These are phyloP conservation scores for Rhodeus uyekii DNA, from an alignment of 2,797 vertebrate species.

Conservation along the genomic window DNA sequence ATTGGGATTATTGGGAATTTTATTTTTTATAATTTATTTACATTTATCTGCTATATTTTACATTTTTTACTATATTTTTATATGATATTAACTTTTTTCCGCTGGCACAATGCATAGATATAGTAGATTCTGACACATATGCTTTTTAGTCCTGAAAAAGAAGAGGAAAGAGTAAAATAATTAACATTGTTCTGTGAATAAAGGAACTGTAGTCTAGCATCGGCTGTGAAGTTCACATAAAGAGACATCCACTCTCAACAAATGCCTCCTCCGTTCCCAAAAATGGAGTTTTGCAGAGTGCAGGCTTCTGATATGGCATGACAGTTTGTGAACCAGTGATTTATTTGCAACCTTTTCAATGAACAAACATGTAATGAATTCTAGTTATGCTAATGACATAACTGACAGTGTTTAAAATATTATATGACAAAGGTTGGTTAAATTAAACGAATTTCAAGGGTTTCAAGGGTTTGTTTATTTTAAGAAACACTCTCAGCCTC, in stretches of 20 bases:
- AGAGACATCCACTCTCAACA: neutral
- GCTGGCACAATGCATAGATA: neutral
- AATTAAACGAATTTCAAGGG: neutral
- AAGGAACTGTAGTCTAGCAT: neutral
- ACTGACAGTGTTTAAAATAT: neutral
- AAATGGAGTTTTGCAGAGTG: slow-evolving; percentile 12
- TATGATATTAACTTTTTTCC: neutral
- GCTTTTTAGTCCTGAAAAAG: neutral
- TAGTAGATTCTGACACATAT: neutral
- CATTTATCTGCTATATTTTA: too few relatives aligned
- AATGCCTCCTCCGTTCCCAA: neutral
- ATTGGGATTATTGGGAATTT: neutral
- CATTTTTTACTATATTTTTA: too few relatives aligned
- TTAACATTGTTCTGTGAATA: slow-evolving; percentile 12
- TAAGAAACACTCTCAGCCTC: slow-evolving; percentile 2
- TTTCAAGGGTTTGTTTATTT: neutral
- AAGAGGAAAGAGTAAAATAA: neutral
- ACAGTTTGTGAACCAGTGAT: slow-evolving; percentile 21
- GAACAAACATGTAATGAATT: slow-evolving; percentile 23
- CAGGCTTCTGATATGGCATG: neutral
- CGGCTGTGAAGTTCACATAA: neutral
- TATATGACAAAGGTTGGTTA: neutral
- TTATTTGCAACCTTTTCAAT: slow-evolving; percentile 23
- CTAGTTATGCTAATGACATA: neutral
- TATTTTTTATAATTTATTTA: neutral